Conservation (phyloP, 2,113 vertebrate genomes). For the Alaudala cheleensis region DNA sequence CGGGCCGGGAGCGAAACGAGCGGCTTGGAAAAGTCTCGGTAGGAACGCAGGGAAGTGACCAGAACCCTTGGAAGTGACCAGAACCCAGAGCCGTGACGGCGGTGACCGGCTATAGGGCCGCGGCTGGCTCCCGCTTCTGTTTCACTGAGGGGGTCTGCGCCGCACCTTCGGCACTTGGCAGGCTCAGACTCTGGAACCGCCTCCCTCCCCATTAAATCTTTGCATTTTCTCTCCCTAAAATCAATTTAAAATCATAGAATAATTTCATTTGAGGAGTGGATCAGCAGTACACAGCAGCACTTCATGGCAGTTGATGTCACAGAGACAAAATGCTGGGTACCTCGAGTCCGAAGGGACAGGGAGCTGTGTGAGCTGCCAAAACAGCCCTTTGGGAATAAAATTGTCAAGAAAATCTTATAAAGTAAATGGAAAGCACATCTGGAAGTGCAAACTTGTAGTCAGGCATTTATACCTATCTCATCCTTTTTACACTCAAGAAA, state of each 20-base stretch:
- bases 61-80: background rate
- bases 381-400: background rate
- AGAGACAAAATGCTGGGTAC: background rate
- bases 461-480: background rate
- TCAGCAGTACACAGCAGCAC: background rate
- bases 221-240: background rate
- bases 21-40: too few species aligned
- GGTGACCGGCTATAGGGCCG: background rate
- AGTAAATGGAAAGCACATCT: background rate
- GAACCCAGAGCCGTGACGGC: background rate
- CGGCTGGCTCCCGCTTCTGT: background rate
- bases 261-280: background rate
- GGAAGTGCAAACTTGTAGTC: background rate
- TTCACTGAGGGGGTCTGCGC: background rate
- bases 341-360: background rate
- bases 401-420: background rate
- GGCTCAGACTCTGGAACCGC: background rate
- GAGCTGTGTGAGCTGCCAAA: background rate
- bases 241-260: background rate
- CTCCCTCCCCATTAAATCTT: background rate
- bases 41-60: background rate
- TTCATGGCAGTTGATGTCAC: background rate
- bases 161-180: background rate
- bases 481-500: background rate
- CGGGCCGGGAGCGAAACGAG: rapidly evolving